Evolutionary conservation across 2,888 invertebrate genomes (phyloP), one percentile per base, ranked within the genome.

Genomic region (Agonopterix arenella): DNA sequence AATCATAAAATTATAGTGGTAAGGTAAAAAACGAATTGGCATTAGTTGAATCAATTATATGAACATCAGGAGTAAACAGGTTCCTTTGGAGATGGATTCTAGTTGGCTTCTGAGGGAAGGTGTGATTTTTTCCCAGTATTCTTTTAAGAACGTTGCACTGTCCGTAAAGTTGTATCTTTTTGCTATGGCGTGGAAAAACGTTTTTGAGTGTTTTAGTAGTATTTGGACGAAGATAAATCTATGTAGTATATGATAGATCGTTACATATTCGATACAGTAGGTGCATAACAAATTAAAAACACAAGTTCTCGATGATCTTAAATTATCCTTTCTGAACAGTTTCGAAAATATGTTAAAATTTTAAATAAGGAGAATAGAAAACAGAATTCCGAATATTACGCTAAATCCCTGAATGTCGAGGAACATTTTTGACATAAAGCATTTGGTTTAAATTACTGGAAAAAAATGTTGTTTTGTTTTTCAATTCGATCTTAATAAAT

Each of bases 11-110:
- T 66, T 54, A 61, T 60, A 53, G 60, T 44, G 49, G 52, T 60
- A 67, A 65, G 64, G 66, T 70, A 70, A 73, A 75, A 76, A 80
- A 68, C 70, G 58, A 66, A 67, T 68, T 65, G 63, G 60, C 56
- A 60, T 68, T 66, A 68, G 64, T 63, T 55, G 72, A 68, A 72
- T 74, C 76, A 80, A 82, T 81, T 81, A 80, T 68, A 68, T 65
- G 68, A 59, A 61, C 66, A 71, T 73, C 74, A 71, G 68, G 62
- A 48, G 53, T 53, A 59, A 70, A 80, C 79, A 60, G 73, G 80
- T 79, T 72, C 53, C 42, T 53, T 57, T 47, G 57, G 56, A 50
- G 59, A 61, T 61, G 62, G 59, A 55, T 60, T 38, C 53, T 47
- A 50, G 40, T 55, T 54, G 57, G 62, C 64, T 66, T 60, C 68